Evolutionary conservation across 1,140 invertebrate species (phyloP), one percentile per base, ranked within the genome.

Genomic region (Macrotrachela quadricornifera): DNA sequence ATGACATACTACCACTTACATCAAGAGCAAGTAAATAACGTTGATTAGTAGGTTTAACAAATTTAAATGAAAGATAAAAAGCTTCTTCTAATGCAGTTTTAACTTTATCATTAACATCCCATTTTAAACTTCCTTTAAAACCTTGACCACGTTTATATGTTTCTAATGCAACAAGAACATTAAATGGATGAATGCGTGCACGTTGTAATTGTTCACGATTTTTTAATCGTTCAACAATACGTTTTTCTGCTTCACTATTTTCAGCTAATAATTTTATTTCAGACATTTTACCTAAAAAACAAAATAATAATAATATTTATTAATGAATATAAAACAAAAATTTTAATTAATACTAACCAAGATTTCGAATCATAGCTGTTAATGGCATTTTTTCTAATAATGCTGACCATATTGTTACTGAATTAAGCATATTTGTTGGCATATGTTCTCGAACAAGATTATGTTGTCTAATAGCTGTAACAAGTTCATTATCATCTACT

Each of bases 251-350:
- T n/a, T 48, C 42, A 6, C 51, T 57, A 1, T 52, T 58, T 30
- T 2, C 59, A 41, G 69, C 70, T 13, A 79, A 57, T 57, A 79
- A 72, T 10, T 73, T 73, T 57, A 79, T 64, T 56, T 75, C 74
- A 41, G 78, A 74, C 59, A 80, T 73, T 60, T 77, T 75, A 57
- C n/a, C n/a, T n/a, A n/a, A n/a, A n/a, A n/a, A n/a, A n/a, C n/a
- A n/a, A n/a, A n/a, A n/a, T n/a, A n/a, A n/a, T n/a, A n/a, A n/a
- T n/a, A n/a, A n/a, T n/a, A n/a, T n/a, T n/a, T n/a, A n/a, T n/a
- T n/a, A n/a, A n/a, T n/a, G n/a, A n/a, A n/a, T n/a, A n/a, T n/a
- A n/a, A n/a, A n/a, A n/a, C n/a, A n/a, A n/a, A n/a, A n/a, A n/a
- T n/a, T n/a, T n/a, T n/a, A n/a, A n/a, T n/a, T n/a, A n/a, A n/a